Base-by-base conservation (phyloP, 2,888 invertebrate species). In the Ptychoptera contaminata region DNA sequence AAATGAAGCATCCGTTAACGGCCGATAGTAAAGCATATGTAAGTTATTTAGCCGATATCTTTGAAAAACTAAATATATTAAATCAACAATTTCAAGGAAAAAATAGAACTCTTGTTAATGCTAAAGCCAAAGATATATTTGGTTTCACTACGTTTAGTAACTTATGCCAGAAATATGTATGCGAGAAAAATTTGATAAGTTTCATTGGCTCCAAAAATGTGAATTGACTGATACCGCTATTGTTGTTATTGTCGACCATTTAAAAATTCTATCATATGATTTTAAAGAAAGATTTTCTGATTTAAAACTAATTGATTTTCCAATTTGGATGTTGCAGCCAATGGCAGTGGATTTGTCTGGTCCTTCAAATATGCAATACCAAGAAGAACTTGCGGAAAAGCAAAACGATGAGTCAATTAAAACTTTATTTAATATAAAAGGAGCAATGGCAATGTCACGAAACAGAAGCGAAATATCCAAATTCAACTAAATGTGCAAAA, bases 331-430 rank as follows among this genome's bases (percentile, higher is more conserved):
- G 35, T n/a, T 48, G 37, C 45, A 45, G 40, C 45, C 45, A 47
- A 49, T 49, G 38, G 40, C 48, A 49, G 46, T 48, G 44, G 45
- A 48, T 46, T 44, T 46, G 42, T 46, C 45, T 46, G 45, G 48
- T 46, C 46, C 42, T 23, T 48, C 48, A 48, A 49, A 47, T 48
- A 48, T 44, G 41, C 49, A 48, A 45, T 48, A 49, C 42, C 49
- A 48, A 49, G 46, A 44, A 46, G 44, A 49, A 49, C 47, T 46
- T 43, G 37, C 47, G 44, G 47, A n/a, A 48, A 46, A 44, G 48
- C 44, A 49, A 48, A 49, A 49, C 48, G 44, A 46, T 49, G 47
- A 46, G 39, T 47, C 46, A 49, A 39, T 49, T 45, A 43, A 4
- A 37, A 37, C 15, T 37, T 37, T 14, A 6, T 37, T 37, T n/a